phyloP scores from a whole-genome alignment of 1,140 invertebrate genomes.

The Popillia japonica region DNA sequence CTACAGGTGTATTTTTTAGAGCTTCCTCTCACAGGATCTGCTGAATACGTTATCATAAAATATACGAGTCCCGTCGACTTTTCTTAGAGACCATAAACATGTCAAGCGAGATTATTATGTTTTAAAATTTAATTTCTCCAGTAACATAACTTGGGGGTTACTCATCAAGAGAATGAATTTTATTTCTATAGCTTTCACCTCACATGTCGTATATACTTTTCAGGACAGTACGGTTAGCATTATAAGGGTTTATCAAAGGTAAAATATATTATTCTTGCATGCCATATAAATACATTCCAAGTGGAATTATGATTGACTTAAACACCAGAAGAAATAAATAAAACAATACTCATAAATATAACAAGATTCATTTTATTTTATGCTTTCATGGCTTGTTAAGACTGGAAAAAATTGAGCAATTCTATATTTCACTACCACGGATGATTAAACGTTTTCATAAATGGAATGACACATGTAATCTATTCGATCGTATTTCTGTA shows the following conservation, averaged over 20 bases:
- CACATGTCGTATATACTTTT: background rate
- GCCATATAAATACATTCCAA: no score
- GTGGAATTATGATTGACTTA: no score
- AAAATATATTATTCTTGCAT: no score
- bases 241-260: no score
- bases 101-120: slow-evolving; percentile 19
- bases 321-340: no score
- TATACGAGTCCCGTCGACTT: slow-evolving; percentile 15
- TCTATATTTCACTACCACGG: background rate
- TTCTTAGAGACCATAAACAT: slow-evolving; percentile 27
- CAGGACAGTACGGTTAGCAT: background rate
- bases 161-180: background rate
- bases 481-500: background rate
- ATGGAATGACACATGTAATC: background rate
- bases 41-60: slow-evolving; percentile 29
- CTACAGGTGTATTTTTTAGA: slow-evolving; percentile 31
- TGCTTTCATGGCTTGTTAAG: background rate
- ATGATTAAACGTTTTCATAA: background rate
- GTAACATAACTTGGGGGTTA: background rate
- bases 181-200: background rate
- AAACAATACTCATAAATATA: no score
- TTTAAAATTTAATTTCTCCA: slow-evolving; percentile 31
- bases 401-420: background rate
- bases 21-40: background rate
- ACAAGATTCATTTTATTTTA: no score